Base-by-base conservation (phyloP, 2,113 vertebrate genomes). In the Hippocampus abdominalis region DNA sequence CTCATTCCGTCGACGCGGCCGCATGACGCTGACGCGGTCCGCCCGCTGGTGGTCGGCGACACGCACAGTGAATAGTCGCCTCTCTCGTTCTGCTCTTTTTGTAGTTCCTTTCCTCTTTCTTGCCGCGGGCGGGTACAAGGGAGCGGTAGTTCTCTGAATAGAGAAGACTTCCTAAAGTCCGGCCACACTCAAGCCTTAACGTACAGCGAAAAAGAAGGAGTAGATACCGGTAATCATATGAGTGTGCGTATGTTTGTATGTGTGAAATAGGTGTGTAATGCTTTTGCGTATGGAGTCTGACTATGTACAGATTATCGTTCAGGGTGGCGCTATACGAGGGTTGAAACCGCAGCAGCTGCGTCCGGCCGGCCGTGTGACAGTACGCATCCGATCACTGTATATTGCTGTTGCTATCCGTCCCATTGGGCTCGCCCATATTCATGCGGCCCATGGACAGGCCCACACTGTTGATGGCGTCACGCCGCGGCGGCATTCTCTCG, bases 401-500 rank as follows among this genome's bases (percentile, higher is more conserved):
- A 90, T 93, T 93, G 90, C 92, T 93, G 90, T 93, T 93, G 90
- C 87, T 92, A 72, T 93, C 92, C 39, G 92, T 93, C 65, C 92
- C 92, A n/a, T 93, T 93, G 84, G 92, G 89, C 79, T 93, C 92
- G 8, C 88, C 87, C 89, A 92, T 90, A 86, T 92, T 91, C 92
- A 92, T 91, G 78, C 90, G 89, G 60, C 91, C 91, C 90, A 92
- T 92, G 7, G 92, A 92, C 76, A 91, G 72, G 36, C 92, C 91
- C 83, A 92, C 89, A 21, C 90, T 92, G 89, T 90, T 91, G 80
- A 93, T 88, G 64, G 76, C 88, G 4, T 93, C 91, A 1, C 91
- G 87, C 0, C 92, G 85, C 0, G 92, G 92, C 0, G 92, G 92
- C 92, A 93, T 93, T 78, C 92, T 87, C 80, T 93, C 92, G 67